Base-by-base conservation (phyloP, 2,888 invertebrate genomes). In the Drymonia ruficornis region DNA sequence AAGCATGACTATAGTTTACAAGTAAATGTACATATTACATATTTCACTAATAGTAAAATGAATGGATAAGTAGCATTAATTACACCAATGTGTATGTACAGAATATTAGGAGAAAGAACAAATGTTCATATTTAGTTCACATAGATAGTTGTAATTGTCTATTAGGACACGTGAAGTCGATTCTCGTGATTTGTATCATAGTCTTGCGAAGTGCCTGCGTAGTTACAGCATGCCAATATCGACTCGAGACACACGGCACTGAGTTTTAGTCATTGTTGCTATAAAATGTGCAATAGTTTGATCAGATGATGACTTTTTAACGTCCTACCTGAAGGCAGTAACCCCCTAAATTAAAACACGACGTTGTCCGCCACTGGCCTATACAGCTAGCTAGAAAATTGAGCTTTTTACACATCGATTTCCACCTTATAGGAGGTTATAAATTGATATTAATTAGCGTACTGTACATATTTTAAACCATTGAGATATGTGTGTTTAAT, bases 221-320 rank as follows among this genome's bases (percentile, higher is more conserved):
- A 80, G 76, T 70, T 56, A 61, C 67, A 74, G 78, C 82, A 80
- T 81, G 80, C n/a, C 15, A 29, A 48, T 29, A 23, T 15, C 16
- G 9, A 28, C 5, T 28, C 28, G 13, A 16, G 15, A 46, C 28
- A 7, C 29, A 46, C 15, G 46, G 1, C n/a, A 29, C 19, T 29
- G 29, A 46, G 72, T 57, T 70, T 66, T 11, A 36, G 64, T 70
- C 72, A 70, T 68, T 70, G 72, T 68, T 15, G 29, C 1, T 15
- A 46, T 19, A 19, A 18, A 43, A 43, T 7, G 8, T 15, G 9
- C 13, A 31, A 18, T 16, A 9, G 16, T 38, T 38, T 18, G 31
- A 31, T 11, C 9, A 0, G 8, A 31, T 31, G 23, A 6, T 23
- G 23, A 23, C 23, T 4, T 23, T 23, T n/a, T n/a, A n/a, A n/a